Evolutionary conservation across 2,888 invertebrate species (phyloP).

Genomic region (Callosobruchus maculatus): DNA sequence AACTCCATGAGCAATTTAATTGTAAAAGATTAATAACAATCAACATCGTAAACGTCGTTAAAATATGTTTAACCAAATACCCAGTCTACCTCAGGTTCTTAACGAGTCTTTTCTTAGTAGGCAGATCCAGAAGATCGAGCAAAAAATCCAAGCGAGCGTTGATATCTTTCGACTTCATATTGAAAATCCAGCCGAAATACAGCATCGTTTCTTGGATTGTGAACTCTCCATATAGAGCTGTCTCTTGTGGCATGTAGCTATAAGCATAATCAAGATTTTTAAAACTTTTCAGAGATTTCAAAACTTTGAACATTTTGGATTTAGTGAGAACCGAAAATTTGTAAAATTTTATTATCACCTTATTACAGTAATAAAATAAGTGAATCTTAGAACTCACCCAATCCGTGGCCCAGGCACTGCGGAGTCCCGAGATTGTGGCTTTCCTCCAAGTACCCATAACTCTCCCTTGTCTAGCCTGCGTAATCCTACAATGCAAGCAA

Average conservation of each 20-base stretch:
- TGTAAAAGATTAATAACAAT: too few species aligned
- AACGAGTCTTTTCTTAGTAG: constrained; percentile 55
- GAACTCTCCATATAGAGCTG: constrained; percentile 73
- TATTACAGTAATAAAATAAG: too few species aligned
- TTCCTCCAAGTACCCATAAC: constrained; percentile 77
- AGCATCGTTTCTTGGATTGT: constrained; percentile 76
- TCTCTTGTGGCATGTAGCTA: constrained; percentile 49
- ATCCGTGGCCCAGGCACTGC: constrained; percentile 83
- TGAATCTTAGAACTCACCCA: constrained; percentile 54
- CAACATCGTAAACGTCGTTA: too few species aligned
- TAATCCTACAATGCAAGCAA: constrained; percentile 81
- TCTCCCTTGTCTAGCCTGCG: constrained; percentile 74
- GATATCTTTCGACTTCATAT: constrained; percentile 62
- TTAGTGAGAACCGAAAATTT: too few species aligned
- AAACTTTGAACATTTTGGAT: too few species aligned
- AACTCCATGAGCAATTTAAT: too few species aligned
- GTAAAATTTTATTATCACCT: too few species aligned
- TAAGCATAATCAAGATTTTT: too few species aligned
- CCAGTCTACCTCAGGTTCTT: neutral
- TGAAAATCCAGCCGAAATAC: constrained; percentile 83
- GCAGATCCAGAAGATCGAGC: constrained; percentile 71
- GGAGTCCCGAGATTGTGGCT: constrained; percentile 54
- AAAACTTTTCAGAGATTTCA: too few species aligned
- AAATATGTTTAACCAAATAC: too few species aligned
- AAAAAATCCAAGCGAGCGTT: constrained; percentile 65